Base-by-base conservation (phyloP, 2,888 invertebrate genomes). In the Biston stratarius region DNA sequence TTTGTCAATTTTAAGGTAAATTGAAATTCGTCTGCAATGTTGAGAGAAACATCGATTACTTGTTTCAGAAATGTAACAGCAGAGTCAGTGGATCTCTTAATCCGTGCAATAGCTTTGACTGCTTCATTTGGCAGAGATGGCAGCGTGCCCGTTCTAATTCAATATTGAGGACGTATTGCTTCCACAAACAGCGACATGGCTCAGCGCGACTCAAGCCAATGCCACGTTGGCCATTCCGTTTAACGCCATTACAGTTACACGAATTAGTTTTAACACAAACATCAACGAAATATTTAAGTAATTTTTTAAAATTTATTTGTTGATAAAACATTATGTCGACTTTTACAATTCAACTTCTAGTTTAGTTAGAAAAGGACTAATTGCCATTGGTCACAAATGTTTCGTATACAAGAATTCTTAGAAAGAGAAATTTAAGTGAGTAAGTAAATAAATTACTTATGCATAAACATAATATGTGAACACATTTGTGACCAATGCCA, bases 111-210 rank as follows among this genome's bases (percentile, higher is more conserved):
- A 69, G 69, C 65, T 68, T 48, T 58, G 48, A 52, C 64, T 64
- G 60, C 59, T 65, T 69, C 71, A 71, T 73, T 69, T 67, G 67
- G 64, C 40, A 55, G 55, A 65, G 59, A 69, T 69, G 69, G 69
- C 65, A 64, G 42, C 45, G 66, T 69, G 67, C 61, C 62, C 67
- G 57, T 56, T 55, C 69, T 73, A 67, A 71, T 71, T 65, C 71
- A 69, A 72, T 72, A 70, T 67, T 45, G 63, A 52, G 57, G 65
- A 59, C 59, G 59, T 53, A 61, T 64, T 64, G 62, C 67, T 57
- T n/a, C 34, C 42, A 60, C 67, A 67, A 55, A 63, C 65, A 67
- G 57, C 51, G 62, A 56, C 45, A 44, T 38, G 58, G 57, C 51
- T 57, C 42, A 55, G 53, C 67, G 38, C 24, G 15, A 58, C 42